Evolutionary conservation across 2,888 invertebrate species (phyloP).

Genomic region (Acleris emargana): DNA sequence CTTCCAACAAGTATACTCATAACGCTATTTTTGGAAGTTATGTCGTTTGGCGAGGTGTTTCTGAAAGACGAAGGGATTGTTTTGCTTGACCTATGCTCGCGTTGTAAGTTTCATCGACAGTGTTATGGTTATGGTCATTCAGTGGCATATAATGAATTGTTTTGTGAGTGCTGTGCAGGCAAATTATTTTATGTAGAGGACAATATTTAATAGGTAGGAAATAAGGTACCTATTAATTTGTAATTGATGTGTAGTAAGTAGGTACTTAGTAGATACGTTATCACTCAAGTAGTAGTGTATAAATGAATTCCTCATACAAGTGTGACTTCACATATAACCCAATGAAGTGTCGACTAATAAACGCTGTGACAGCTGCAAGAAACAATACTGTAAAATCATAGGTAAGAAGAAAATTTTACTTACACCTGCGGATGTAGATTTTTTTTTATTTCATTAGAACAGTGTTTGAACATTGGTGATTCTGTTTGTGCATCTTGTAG

Average conservation of each 20-base stretch:
- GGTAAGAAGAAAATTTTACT: conserved; percentile 3
- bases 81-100: not conserved
- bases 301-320: too few relatives aligned
- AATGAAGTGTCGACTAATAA: conserved; percentile 1
- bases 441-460: conserved; percentile 4
- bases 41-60: conserved; percentile 7
- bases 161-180: not conserved
- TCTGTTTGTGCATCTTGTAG: not conserved
- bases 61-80: conserved; percentile 1
- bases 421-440: not conserved
- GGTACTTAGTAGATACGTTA: too few relatives aligned
- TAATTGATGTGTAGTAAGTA: too few relatives aligned
- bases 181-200: conserved; percentile 7
- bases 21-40: conserved; percentile 4
- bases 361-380: not conserved
- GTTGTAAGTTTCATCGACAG: not conserved
- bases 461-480: not conserved
- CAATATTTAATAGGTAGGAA: not conserved
- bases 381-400: too few relatives aligned
- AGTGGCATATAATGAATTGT: not conserved
- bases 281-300: too few relatives aligned
- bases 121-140: not conserved
- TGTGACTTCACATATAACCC: not conserved
- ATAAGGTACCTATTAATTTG: not conserved
- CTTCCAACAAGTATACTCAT: not conserved